These are phyloP conservation scores for Eutolmus rufibarbis DNA, from an alignment of 2,888 invertebrate genomes.

Conservation along the genomic window DNA sequence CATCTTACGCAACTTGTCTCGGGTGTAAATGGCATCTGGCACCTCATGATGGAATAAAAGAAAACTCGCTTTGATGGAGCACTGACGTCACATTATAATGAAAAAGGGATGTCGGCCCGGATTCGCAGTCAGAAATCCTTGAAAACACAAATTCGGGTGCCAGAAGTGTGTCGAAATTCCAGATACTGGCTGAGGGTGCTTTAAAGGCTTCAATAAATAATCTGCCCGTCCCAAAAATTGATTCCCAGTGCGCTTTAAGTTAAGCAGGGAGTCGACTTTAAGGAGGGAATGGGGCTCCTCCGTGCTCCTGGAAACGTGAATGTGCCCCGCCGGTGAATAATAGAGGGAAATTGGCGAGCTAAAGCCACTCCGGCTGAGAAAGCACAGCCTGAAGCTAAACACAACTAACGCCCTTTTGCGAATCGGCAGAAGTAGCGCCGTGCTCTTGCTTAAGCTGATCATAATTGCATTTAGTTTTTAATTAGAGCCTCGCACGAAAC, in stretches of 20 bases:
- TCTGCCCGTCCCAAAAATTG: not conserved
- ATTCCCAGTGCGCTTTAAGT: not conserved
- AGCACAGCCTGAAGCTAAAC: not conserved
- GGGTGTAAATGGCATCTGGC: constrained; percentile 35
- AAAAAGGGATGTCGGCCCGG: not conserved
- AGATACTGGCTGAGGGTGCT: not conserved
- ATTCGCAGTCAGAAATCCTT: constrained; percentile 2
- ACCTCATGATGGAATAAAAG: constrained; percentile 33
- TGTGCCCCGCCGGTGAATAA: not conserved
- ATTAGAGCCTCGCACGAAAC: not conserved
- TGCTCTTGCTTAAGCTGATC: not conserved
- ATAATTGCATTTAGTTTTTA: not conserved
- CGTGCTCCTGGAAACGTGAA: not conserved
- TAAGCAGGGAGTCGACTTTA: not conserved
- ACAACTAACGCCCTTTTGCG: not conserved
- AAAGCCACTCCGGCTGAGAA: not conserved
- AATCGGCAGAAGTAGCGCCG: not conserved
- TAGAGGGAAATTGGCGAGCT: not conserved
- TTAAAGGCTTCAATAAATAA: constrained; percentile 19
- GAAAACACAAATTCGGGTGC: not conserved
- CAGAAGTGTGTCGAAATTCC: not conserved
- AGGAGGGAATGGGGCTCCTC: not conserved
- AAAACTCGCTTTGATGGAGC: constrained; percentile 27
- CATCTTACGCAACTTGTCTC: constrained; percentile 22
- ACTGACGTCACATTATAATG: constrained; percentile 29